Percentiles rank a stretch among this genome's conserved stretches.
Conservation (phyloP, 2,888 invertebrate genomes). For the Geophilus truncorum region DNA sequence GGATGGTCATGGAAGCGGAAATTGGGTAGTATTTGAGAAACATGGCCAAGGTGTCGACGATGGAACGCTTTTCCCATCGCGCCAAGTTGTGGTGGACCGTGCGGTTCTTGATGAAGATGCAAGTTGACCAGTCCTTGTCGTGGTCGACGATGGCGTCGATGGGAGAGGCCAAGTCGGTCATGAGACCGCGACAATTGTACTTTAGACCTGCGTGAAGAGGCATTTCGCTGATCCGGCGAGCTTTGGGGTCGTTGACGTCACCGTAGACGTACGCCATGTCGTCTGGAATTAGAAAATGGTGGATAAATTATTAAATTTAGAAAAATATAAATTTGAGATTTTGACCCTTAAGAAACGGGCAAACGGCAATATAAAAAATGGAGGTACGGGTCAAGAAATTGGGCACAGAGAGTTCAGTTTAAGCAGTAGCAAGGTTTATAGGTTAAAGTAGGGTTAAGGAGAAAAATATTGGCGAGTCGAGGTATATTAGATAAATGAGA, state of each 20-base stretch:
- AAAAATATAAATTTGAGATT: not conserved
- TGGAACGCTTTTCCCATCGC: constrained; percentile 38
- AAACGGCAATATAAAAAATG: too few species aligned
- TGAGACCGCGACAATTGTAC: constrained; percentile 38
- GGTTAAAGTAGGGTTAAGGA: too few species aligned
- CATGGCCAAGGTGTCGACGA: constrained; percentile 39
- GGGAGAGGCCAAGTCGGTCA: constrained; percentile 37
- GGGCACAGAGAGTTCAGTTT: not conserved
- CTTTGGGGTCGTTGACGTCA: constrained; percentile 36
- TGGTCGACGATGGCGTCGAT: constrained; percentile 38
- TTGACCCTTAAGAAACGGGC: not conserved
- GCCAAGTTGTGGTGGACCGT: constrained; percentile 47
- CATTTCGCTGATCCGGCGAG: constrained; percentile 38
- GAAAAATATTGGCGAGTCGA: too few species aligned
- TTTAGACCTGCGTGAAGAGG: constrained; percentile 36
- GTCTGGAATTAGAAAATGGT: constrained; percentile 33
- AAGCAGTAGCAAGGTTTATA: too few species aligned
- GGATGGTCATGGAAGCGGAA: constrained; percentile 38
- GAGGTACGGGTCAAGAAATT: not conserved
- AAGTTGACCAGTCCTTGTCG: constrained; percentile 43
- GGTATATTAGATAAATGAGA: too few species aligned
- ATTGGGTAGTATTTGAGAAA: constrained; percentile 38
- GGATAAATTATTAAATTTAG: not conserved
- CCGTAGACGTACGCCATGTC: constrained; percentile 38
- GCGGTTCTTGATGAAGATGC: constrained; percentile 55